Conservation (phyloP, 2,888 invertebrate genomes). For the Chrysomela aeneicollis region DNA sequence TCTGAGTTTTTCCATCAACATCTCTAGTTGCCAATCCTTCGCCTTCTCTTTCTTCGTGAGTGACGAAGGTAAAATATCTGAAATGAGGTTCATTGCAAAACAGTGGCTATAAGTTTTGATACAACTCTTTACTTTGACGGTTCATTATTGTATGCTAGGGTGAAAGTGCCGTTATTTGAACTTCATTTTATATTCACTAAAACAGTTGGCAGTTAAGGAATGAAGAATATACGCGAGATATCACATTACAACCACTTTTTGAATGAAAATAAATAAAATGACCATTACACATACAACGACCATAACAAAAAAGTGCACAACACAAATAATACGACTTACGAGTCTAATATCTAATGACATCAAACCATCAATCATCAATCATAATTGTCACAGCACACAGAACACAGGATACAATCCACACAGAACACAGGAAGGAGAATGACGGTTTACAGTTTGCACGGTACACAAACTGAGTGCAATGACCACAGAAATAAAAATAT, state of each 20-base stretch:
- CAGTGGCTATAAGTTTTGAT: neutral
- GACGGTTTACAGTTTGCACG: too few species aligned
- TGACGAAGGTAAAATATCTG: slow-evolving; percentile 45
- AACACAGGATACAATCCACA: too few species aligned
- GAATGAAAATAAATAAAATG: neutral
- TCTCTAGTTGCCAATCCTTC: slow-evolving; percentile 82
- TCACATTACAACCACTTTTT: neutral
- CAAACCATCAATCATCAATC: too few species aligned
- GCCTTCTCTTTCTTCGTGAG: slow-evolving; percentile 64
- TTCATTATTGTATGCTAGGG: neutral
- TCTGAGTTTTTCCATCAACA: slow-evolving; percentile 90
- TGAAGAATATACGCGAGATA: neutral
- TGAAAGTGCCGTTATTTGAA: neutral
- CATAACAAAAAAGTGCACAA: neutral
- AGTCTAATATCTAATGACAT: too few species aligned
- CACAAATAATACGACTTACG: neutral
- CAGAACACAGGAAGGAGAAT: too few species aligned
- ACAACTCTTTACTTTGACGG: neutral
- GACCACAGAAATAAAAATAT: too few species aligned
- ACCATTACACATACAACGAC: neutral
- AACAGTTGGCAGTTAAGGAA: neutral
- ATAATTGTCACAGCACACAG: too few species aligned
- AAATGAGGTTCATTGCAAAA: neutral
- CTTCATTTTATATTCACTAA: neutral
- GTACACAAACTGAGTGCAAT: too few species aligned